phyloP scores from a whole-genome alignment of 2,113 vertebrate genomes.

The Notiomystis cincta region DNA sequence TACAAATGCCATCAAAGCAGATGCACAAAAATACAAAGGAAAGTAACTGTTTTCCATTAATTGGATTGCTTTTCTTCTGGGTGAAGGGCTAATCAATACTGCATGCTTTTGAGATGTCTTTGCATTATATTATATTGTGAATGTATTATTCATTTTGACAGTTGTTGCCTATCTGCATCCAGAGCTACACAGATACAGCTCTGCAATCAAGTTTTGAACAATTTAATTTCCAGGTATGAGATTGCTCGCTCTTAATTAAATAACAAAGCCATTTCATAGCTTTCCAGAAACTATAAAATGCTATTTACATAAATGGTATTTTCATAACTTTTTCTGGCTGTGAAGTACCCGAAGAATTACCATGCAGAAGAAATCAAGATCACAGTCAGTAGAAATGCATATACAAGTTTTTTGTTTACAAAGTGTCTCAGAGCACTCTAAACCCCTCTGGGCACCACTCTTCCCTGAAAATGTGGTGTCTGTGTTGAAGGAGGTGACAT shows the following conservation, averaged over 20 bases:
- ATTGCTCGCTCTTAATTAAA: not conserved
- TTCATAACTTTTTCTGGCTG: not conserved
- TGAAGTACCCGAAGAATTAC: not conserved
- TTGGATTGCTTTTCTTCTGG: not conserved
- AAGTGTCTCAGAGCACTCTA: fast-evolving
- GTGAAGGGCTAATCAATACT: not conserved
- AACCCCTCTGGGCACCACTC: not conserved
- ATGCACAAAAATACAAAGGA: not conserved
- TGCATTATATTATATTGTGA: not conserved
- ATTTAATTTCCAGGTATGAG: not conserved
- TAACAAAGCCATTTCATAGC: not conserved
- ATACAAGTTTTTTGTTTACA: fast-evolving
- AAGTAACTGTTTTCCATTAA: not conserved
- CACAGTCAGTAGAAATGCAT: not conserved
- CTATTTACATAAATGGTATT: not conserved
- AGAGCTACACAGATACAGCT: not conserved
- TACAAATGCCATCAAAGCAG: not conserved
- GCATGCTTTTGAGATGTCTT: not conserved
- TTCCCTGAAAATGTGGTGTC: not conserved
- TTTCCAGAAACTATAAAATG: not conserved
- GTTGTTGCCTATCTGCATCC: not conserved
- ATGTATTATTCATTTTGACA: not conserved
- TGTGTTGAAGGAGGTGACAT: fast-evolving
- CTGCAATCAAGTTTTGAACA: not conserved
- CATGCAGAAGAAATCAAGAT: not conserved